Conservation (phyloP, 2,113 vertebrate genomes). For the Sinocyclocheilus rhinocerous region DNA sequence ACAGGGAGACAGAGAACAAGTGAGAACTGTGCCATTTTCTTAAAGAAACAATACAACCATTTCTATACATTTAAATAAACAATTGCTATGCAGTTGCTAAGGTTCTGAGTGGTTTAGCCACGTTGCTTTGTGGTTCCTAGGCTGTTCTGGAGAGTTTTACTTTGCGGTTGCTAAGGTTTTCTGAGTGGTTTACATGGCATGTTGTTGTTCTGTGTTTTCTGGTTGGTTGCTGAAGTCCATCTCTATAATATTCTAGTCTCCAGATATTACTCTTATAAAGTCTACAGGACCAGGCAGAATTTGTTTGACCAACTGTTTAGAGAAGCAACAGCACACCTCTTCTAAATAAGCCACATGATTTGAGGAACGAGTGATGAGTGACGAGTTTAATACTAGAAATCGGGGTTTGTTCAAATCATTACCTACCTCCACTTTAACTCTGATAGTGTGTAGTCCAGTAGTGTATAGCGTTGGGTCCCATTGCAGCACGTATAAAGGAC, state of each 20-base stretch:
- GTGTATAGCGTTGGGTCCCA: constrained; percentile 87
- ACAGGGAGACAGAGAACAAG: background rate
- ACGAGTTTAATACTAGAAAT: background rate
- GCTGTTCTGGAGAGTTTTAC: background rate
- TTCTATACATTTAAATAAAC: too few species aligned
- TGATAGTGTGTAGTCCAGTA: constrained; percentile 84
- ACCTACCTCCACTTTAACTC: constrained; percentile 85
- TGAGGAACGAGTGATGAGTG: background rate
- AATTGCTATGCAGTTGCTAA: background rate
- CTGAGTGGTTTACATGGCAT: background rate
- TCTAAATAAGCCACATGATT: background rate
- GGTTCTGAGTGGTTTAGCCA: background rate
- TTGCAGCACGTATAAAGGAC: constrained; percentile 86
- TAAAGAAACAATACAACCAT: background rate
- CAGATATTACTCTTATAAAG: background rate
- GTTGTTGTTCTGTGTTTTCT: background rate
- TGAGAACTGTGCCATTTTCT: background rate
- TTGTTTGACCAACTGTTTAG: background rate
- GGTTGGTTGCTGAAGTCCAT: background rate
- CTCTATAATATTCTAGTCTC: background rate
- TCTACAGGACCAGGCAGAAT: background rate
- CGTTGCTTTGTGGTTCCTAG: background rate
- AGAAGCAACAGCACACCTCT: background rate
- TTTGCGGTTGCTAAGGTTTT: background rate
- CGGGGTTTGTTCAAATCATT: background rate